These are phyloP conservation scores for Camelus bactrianus DNA, from an alignment of 2,113 vertebrate genomes.

Conservation along the genomic window DNA sequence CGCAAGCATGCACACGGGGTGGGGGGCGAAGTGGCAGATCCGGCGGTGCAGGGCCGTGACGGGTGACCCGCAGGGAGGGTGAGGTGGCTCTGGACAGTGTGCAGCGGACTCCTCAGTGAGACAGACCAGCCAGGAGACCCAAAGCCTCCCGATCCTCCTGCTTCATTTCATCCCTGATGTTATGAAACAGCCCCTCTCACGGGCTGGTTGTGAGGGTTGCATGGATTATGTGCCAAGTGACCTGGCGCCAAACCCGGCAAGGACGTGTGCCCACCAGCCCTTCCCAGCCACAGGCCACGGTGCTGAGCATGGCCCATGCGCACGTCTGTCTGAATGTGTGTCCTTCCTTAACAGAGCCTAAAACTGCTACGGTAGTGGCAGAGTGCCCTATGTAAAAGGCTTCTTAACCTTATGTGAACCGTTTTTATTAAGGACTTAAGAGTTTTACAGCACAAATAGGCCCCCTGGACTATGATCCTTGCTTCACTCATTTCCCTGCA, in stretches of 20 bases:
- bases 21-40: no score
- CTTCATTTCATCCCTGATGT: not conserved
- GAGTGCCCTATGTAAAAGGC: not conserved
- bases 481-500: not conserved
- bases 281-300: not conserved
- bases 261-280: fast-evolving
- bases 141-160: not conserved
- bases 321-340: not conserved
- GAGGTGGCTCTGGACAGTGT: no score
- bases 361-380: not conserved
- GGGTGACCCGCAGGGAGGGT: no score
- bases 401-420: not conserved
- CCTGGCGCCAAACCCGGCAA: not conserved
- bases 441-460: not conserved
- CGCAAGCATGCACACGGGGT: no score
- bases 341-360: not conserved
- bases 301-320: not conserved
- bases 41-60: no score
- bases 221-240: not conserved
- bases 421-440: not conserved
- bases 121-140: not conserved
- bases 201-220: not conserved
- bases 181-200: not conserved
- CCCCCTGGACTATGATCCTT: not conserved
- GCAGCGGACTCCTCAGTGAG: not conserved